Conservation (phyloP, 23 tunicate species). For the Phallusia fumigata region DNA sequence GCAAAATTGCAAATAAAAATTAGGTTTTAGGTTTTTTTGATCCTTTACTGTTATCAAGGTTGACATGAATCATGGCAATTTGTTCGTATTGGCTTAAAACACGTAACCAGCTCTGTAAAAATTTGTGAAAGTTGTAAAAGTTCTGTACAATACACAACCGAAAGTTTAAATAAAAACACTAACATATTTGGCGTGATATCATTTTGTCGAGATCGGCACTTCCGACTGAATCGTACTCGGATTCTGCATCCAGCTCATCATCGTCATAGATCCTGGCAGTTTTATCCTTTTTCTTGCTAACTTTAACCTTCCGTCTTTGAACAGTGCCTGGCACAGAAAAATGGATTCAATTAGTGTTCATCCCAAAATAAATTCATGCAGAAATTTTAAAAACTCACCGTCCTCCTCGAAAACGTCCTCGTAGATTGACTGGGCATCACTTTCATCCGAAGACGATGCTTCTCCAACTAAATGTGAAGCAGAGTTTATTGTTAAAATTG, state of each 20-base stretch:
- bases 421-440: conserved; percentile 70
- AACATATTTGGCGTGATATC: conserved; percentile 82
- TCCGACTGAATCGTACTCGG: conserved; percentile 88
- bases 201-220: conserved; percentile 73
- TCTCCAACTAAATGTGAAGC: conserved; percentile 19
- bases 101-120: no score
- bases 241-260: conserved; percentile 81
- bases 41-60: no score
- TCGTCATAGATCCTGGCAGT: conserved; percentile 58
- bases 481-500: neutral
- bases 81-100: no score
- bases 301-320: conserved; percentile 66
- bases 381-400: conserved; percentile 31
- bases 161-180: conserved; percentile 12
- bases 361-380: neutral
- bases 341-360: neutral
- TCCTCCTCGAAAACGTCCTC: conserved; percentile 87
- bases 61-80: no score
- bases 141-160: no score
- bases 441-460: conserved; percentile 48
- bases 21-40: no score
- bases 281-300: conserved; percentile 34
- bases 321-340: conserved; percentile 55
- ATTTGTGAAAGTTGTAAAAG: no score
- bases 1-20: no score